Conservation (phyloP, 2,888 invertebrate genomes). For the Hedya salicella region DNA sequence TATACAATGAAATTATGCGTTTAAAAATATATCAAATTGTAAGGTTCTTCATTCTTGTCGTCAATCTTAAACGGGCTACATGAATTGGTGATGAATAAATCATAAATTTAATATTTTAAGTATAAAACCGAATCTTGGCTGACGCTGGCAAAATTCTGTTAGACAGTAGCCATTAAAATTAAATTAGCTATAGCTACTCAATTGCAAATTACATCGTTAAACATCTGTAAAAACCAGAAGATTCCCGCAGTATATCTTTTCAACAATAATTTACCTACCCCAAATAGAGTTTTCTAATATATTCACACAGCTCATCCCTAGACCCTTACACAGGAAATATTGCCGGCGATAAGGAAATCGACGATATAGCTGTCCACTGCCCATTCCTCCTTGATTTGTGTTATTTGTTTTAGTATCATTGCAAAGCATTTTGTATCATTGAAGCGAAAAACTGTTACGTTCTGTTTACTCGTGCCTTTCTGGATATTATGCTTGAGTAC, state of each 20-base stretch:
- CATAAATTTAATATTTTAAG: too few relatives aligned
- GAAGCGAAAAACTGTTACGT: slow-evolving; percentile 33
- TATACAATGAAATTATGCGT: too few relatives aligned
- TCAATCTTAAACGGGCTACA: too few relatives aligned
- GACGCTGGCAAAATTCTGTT: too few relatives aligned
- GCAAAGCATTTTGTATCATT: slow-evolving; percentile 46
- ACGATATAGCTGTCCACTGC: slow-evolving; percentile 56
- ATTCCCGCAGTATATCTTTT: not conserved
- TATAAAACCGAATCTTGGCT: too few relatives aligned
- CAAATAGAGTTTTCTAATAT: slow-evolving; percentile 15
- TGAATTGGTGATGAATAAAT: too few relatives aligned
- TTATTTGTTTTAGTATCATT: slow-evolving; percentile 52
- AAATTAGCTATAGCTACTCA: too few relatives aligned
- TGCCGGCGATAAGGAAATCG: slow-evolving; percentile 59
- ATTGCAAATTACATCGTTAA: too few relatives aligned
- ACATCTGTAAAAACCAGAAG: not conserved
- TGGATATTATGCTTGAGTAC: slow-evolving; percentile 21
- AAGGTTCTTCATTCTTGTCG: too few relatives aligned
- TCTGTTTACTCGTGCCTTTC: slow-evolving; percentile 25
- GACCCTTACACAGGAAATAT: slow-evolving; percentile 57
- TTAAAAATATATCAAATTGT: too few relatives aligned
- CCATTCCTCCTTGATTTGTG: slow-evolving; percentile 57
- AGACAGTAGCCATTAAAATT: too few relatives aligned
- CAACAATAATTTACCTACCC: not conserved
- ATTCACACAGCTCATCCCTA: slow-evolving; percentile 49